A percentile compares a stretch with the other conserved stretches of the same genome.
These are phyloP conservation scores for Melikaiella ostensackeni DNA, from an alignment of 2,888 invertebrate species.

Conservation along the genomic window DNA sequence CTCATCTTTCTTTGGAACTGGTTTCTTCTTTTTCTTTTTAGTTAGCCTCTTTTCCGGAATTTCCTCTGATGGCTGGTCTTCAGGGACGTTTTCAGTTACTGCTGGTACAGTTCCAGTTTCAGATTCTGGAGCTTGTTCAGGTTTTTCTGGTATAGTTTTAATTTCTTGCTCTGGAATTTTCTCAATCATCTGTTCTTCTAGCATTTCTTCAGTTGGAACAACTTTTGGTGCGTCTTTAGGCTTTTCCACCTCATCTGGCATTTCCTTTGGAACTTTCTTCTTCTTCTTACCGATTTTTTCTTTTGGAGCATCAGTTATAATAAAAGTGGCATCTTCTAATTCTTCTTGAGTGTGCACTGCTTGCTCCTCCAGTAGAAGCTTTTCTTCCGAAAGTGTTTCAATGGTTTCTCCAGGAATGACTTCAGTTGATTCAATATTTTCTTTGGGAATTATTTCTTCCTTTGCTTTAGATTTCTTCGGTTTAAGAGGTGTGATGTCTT, in stretches of 20 bases:
- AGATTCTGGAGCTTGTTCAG: conserved; percentile 14
- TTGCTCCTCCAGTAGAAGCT: conserved; percentile 61
- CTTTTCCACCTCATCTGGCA: conserved; percentile 57
- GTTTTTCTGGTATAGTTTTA: conserved; percentile 39
- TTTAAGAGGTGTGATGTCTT: conserved; percentile 55
- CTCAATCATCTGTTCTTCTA: conserved; percentile 41
- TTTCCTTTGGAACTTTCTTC: conserved; percentile 71
- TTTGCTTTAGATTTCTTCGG: conserved; percentile 74
- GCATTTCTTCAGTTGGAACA: conserved; percentile 40
- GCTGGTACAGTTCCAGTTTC: conserved; percentile 10
- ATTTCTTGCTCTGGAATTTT: conserved; percentile 35
- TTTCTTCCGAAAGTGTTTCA: conserved; percentile 8
- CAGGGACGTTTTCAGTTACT: not conserved
- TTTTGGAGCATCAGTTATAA: conserved; percentile 53
- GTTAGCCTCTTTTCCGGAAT: conserved; percentile 56
- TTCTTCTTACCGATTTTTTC: conserved; percentile 68
- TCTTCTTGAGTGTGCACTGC: conserved; percentile 70
- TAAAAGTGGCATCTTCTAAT: conserved; percentile 52
- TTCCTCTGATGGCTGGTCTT: conserved; percentile 49
- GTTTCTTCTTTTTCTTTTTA: conserved; percentile 57
- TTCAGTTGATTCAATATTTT: conserved; percentile 60
- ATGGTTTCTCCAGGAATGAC: conserved; percentile 42
- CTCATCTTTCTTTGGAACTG: conserved; percentile 52
- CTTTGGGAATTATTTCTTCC: conserved; percentile 77
- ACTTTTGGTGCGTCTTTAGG: conserved; percentile 73